Evolutionary conservation across 2,113 vertebrate species (phyloP), one percentile per base, ranked within the genome.

Genomic region (Calidris pugnax): DNA sequence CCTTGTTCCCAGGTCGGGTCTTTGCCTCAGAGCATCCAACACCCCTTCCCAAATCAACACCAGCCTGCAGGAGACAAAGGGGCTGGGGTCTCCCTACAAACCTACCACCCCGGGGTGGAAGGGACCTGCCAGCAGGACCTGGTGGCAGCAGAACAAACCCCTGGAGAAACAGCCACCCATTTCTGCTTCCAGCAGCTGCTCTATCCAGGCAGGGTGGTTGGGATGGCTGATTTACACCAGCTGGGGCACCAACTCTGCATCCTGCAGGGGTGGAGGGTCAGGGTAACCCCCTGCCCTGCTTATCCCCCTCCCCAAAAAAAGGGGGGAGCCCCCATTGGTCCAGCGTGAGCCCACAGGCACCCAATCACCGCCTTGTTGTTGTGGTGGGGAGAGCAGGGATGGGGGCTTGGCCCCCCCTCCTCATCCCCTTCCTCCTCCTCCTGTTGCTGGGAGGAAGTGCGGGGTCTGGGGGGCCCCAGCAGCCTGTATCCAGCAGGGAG

Each of bases 341-440:
- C 66, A 20, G 57, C 23, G 17, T 0, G 3, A 57, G 63, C 33
- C n/a, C 27, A 3, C 0, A 1, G 22, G 60, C 2, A 3, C 59
- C 98, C 97, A 98, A 97, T 98, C 95, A 80, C 72, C 2, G 83
- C 72, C 96, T 71, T 98, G 98, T 97, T 96, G 93, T 93, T 78
- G 87, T 35, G 97, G 62, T 12, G 45, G 53, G 59, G 62, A 27
- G 8, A 8, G 48, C 33, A 12, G 71, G 10, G 16, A 5, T 3
- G 30, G 48, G 51, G 80, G 50, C n/a, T 80, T 7, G 63, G n/a
- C 12, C 41, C 64, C n/a, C 53, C 80, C 60, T 86, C 69, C 43
- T 50, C 66, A 4, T 22, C 67, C 33, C 9, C 45, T 14, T 47
- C n/a, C 30, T 50, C n/a, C 30, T 39, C 37, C 37, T 73, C 28